Conservation (phyloP, 2,888 invertebrate genomes). For the Pharmacophagus antenor region DNA sequence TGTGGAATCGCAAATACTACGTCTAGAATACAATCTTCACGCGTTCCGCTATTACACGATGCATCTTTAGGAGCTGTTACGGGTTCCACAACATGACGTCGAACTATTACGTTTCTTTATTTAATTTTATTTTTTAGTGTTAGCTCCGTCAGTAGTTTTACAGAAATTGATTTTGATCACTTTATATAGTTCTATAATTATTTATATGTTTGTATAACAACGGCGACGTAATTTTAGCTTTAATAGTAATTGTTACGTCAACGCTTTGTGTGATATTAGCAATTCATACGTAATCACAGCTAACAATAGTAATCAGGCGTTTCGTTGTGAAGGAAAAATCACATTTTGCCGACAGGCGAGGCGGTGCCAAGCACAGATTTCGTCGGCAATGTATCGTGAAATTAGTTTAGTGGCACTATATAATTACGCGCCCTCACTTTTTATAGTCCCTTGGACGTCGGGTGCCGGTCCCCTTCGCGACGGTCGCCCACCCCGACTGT, state of each 20-base stretch:
- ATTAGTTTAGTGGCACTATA: constrained; percentile 81
- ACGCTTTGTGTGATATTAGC: constrained; percentile 60
- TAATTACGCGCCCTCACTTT: constrained; percentile 78
- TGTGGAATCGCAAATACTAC: no score
- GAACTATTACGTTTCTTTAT: no score
- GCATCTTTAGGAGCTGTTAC: no score
- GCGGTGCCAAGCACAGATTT: constrained; percentile 80
- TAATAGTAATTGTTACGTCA: constrained; percentile 52
- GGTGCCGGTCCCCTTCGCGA: constrained; percentile 38
- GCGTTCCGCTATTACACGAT: no score
- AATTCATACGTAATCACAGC: constrained; percentile 74
- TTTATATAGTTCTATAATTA: not conserved
- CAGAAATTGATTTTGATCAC: no score
- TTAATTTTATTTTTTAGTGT: no score
- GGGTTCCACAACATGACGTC: no score
- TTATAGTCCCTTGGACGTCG: constrained; percentile 61
- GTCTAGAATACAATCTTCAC: no score
- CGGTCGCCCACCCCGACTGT: constrained; percentile 52
- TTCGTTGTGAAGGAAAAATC: constrained; percentile 71
- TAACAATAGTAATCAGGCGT: constrained; percentile 76
- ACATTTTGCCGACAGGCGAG: constrained; percentile 66
- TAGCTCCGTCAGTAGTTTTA: no score
- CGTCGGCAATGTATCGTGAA: constrained; percentile 80
- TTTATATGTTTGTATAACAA: not conserved
- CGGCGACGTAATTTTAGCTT: constrained; percentile 23